These are phyloP conservation scores for Diplodus puntazzo DNA, from an alignment of 2,797 vertebrate species.

Conservation along the genomic window DNA sequence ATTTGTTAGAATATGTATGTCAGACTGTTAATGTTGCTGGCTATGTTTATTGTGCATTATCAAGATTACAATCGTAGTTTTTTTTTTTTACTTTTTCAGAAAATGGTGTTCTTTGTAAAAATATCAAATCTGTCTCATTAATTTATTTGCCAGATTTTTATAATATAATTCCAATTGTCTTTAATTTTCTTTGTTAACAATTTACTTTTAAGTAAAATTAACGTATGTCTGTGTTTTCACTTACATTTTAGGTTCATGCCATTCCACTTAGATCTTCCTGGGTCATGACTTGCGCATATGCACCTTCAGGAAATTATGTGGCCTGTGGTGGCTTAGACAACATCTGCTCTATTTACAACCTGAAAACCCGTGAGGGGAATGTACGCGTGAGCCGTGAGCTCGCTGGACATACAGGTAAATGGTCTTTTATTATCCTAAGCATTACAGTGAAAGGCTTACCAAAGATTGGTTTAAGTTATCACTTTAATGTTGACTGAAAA, in stretches of 20 bases:
- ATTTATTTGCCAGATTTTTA: too few relatives aligned
- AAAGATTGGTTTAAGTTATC: not conserved
- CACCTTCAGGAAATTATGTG: constrained; percentile 99
- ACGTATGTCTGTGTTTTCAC: constrained; percentile 5
- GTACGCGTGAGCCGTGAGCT: constrained; percentile 98
- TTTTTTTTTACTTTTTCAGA: not conserved
- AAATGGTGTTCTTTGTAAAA: too few relatives aligned
- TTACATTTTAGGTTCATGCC: constrained; percentile 92
- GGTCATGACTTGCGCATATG: constrained; percentile 99
- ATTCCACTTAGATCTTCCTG: constrained; percentile 99
- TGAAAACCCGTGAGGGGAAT: constrained; percentile 99
- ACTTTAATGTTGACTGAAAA: not conserved
- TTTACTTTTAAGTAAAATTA: not conserved
- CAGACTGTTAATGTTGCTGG: too few relatives aligned
- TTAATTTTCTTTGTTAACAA: not conserved
- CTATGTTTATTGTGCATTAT: too few relatives aligned
- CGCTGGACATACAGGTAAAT: constrained; percentile 96
- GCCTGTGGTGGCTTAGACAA: constrained; percentile 99
- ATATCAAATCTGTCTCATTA: too few relatives aligned
- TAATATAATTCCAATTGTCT: too few relatives aligned
- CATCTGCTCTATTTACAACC: constrained; percentile 99
- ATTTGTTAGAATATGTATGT: too few relatives aligned
- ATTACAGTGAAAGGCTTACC: not conserved
- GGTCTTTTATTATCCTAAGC: not conserved
- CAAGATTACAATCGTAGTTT: too few relatives aligned